Evolutionary conservation across 2,888 invertebrate species (phyloP).

Genomic region (Erebia epiphron): DNA sequence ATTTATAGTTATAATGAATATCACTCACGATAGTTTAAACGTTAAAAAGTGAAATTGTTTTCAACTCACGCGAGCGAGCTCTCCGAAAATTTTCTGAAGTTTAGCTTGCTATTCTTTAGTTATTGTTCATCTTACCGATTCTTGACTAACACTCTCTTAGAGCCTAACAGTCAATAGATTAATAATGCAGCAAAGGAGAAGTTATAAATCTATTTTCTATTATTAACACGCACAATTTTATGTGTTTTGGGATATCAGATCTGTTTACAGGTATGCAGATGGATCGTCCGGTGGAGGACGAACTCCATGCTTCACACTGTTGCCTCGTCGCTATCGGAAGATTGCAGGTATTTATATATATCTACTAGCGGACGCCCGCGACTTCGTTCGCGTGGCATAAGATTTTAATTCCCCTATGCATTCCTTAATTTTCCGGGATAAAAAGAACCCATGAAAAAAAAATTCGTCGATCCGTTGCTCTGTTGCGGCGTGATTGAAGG

Average conservation of each 20-base stretch:
- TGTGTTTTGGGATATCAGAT: slow-evolving; percentile 84
- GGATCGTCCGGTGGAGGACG: slow-evolving; percentile 90
- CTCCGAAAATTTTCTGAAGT: too few species aligned
- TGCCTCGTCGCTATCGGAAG: slow-evolving; percentile 99
- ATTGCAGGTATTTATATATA: slow-evolving; percentile 85
- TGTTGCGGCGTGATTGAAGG: too few species aligned
- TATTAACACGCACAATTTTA: slow-evolving; percentile 49
- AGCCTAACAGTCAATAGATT: slow-evolving; percentile 16
- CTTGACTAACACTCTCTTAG: slow-evolving; percentile 5
- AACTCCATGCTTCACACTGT: slow-evolving; percentile 92
- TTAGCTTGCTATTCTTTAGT: not conserved
- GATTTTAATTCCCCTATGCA: too few species aligned
- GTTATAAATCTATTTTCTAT: slow-evolving; percentile 31
- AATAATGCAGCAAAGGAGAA: slow-evolving; percentile 22
- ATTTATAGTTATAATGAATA: too few species aligned
- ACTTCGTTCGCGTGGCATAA: too few species aligned
- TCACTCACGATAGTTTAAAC: too few species aligned
- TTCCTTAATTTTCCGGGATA: too few species aligned
- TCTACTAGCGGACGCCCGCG: too few species aligned
- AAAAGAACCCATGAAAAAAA: too few species aligned
- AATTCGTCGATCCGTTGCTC: too few species aligned
- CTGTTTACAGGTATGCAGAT: slow-evolving; percentile 93
- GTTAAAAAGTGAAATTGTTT: too few species aligned
- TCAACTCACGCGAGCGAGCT: too few species aligned
- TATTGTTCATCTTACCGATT: slow-evolving; percentile 4